Evolutionary conservation across 2,113 vertebrate genomes (phyloP).

Genomic region (Tretioscincus oriximinensis): DNA sequence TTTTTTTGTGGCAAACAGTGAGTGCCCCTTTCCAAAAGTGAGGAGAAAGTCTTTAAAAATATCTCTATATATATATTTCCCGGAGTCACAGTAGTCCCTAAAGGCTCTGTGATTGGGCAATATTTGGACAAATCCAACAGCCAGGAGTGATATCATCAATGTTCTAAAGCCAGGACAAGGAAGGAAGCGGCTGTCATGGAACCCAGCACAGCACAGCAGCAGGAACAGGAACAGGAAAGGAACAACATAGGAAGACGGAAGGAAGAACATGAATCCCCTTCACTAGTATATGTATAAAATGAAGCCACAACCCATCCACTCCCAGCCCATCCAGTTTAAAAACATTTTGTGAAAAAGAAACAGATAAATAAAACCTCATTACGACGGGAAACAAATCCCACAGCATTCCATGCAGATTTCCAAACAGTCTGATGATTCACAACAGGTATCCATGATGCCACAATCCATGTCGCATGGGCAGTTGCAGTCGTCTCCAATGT

Average conservation of each 20-base stretch:
- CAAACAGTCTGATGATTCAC: conserved; percentile 96
- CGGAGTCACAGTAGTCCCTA: no score
- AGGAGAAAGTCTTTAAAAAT: conserved; percentile 11
- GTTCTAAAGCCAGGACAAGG: no score
- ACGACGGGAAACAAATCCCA: conserved; percentile 97
- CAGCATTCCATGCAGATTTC: conserved; percentile 99
- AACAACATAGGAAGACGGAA: no score
- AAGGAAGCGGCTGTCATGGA: no score
- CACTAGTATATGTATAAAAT: neutral
- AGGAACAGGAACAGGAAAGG: no score
- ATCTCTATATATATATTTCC: no score
- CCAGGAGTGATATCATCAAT: no score
- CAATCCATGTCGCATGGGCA: conserved; percentile 90
- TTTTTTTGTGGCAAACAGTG: conserved; percentile 59
- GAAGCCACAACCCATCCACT: no score
- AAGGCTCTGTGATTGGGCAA: no score
- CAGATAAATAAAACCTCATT: conserved; percentile 73
- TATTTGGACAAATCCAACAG: no score
- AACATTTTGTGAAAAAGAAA: conserved; percentile 41
- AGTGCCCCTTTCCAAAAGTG: conserved; percentile 56
- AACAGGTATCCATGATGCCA: conserved; percentile 97
- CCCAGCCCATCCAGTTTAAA: conserved; percentile 67
- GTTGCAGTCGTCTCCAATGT: conserved; percentile 86
- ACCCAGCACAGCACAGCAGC: no score
- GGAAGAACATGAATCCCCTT: no score